These are phyloP conservation scores for Frieseomelitta varia DNA, from an alignment of 1,140 invertebrate species.

Conservation along the genomic window DNA sequence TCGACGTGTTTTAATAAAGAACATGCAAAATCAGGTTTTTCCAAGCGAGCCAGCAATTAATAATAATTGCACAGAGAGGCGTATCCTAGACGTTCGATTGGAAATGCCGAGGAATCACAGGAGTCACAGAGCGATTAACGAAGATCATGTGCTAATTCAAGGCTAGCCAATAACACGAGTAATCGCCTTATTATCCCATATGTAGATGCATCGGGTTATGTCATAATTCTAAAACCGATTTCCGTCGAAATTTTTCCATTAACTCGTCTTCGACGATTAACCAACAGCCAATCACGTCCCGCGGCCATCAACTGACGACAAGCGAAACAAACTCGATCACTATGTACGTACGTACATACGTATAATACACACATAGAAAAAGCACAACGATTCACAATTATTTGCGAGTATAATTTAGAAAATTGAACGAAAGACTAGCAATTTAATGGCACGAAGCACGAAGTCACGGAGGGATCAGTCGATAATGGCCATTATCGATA, in stretches of 20 bases:
- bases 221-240: constrained; percentile 44
- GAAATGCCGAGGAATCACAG: background rate
- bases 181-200: constrained; percentile 16
- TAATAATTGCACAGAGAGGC: background rate
- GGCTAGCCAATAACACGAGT: constrained; percentile 21
- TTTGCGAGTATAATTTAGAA: background rate
- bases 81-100: background rate
- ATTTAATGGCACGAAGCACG: background rate
- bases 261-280: background rate
- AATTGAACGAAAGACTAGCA: background rate
- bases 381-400: background rate
- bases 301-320: background rate
- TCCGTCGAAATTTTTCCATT: background rate
- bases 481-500: background rate
- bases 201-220: background rate
- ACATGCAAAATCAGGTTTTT: background rate
- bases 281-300: background rate
- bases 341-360: background rate
- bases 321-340: background rate
- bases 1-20: background rate
- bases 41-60: background rate
- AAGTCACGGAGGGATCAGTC: background rate
- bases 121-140: constrained; percentile 13
- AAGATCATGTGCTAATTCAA: constrained; percentile 30
- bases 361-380: background rate